Evolutionary conservation across 2,888 invertebrate species (phyloP), one percentile per base, ranked within the genome.

Genomic region (Serrognathus titanus): DNA sequence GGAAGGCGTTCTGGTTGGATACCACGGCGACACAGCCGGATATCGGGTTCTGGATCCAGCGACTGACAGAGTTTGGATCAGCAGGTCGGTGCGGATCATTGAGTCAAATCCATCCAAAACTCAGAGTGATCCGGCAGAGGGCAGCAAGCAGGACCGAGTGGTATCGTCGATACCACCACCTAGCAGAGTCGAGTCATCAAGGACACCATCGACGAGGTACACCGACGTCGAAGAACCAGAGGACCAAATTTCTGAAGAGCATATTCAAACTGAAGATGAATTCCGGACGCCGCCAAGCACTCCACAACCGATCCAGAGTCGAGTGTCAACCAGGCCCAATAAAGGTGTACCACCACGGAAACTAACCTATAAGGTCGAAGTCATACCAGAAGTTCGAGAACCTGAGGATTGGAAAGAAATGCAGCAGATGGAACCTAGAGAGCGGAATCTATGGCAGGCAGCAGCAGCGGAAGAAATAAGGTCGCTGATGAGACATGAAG

Each of bases 401-500:
- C 43, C 43, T 3, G 20, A 35, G 38, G 49, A 16, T 10, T 9
- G 36, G 5, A 12, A 12, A 7, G 16, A 16, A 16, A 16, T 16
- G 16, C 16, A 16, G 16, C 16, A 16, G 37, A 48, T 43, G 57
- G 38, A 20, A 37, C 43, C 11, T 9, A 16, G 16, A 16, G 16
- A 16, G 16, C 16, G 16, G 16, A 16, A 16, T 62, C 16, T 16
- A 46, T 46, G 13, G 24, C 51, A 64, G 38, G 66, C 65, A 63
- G 57, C 60, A 24, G 16, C 16, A 16, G 16, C 16, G 16, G 16
- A 16, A 2, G 16, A 16, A 16, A 16, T 16, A 16, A 38, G 55
- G 31, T 53, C 64, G 7, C 49, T 65, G 13, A 43, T 53, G 11
- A 53, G 60, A 43, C 61, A 66, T 48, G 38, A 63, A n/a, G 67